Conservation (phyloP, 2,888 invertebrate species). For the Pseudanteris insignis region DNA sequence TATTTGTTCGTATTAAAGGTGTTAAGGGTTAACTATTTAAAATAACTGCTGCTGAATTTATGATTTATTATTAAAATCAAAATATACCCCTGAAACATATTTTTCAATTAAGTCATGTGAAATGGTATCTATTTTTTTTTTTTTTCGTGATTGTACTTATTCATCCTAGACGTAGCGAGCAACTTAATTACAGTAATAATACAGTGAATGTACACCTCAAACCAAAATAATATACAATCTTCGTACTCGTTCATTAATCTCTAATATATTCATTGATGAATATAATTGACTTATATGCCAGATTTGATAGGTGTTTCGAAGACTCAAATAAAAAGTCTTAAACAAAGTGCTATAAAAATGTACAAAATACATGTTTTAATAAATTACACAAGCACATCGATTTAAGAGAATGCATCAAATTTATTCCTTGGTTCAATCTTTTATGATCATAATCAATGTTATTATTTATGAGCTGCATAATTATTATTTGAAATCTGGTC, state of each 20-base stretch:
- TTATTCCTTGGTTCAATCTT: too few relatives aligned
- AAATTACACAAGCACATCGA: constrained; percentile 60
- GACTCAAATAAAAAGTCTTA: constrained; percentile 40
- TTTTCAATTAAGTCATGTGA: constrained; percentile 20
- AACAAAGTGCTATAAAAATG: constrained; percentile 44
- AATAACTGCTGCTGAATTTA: too few relatives aligned
- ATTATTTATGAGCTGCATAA: too few relatives aligned
- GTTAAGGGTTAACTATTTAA: too few relatives aligned
- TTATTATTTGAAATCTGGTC: too few relatives aligned
- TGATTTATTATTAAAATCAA: too few relatives aligned
- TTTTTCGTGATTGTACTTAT: constrained; percentile 42
- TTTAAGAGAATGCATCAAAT: too few relatives aligned
- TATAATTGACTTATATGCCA: constrained; percentile 26
- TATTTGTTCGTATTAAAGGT: too few relatives aligned
- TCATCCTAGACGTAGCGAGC: constrained; percentile 20
- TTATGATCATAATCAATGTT: too few relatives aligned
- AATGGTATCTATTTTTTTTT: constrained; percentile 28
- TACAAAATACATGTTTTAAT: constrained; percentile 52
- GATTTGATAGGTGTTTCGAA: constrained; percentile 11
- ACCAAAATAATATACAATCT: constrained; percentile 39
- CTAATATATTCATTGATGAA: constrained; percentile 1
- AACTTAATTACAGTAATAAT: constrained; percentile 38
- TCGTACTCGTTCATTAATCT: constrained; percentile 3
- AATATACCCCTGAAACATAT: too few relatives aligned
- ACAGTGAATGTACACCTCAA: constrained; percentile 42